Base-by-base conservation (phyloP, 2,888 invertebrate species). In the Stegophylla sp. region DNA sequence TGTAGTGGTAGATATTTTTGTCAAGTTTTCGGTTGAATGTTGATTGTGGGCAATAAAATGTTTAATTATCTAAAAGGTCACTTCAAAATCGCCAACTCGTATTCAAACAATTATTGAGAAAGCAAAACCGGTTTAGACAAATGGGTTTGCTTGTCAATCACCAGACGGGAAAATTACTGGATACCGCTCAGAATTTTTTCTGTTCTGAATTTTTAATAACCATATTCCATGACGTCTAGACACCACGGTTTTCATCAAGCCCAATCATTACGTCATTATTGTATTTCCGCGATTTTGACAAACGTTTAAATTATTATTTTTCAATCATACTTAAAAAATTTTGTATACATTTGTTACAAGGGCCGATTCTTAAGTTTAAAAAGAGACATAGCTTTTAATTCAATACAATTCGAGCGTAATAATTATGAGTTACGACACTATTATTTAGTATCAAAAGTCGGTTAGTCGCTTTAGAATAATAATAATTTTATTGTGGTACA, bases 101-200 rank as follows among this genome's bases (percentile, higher is more conserved):
- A 28, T 26, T 28, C 17, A 15, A 45, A 73, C 61, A 61, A 61
- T 48, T n/a, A n/a, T n/a, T n/a, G 73, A 73, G 73, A 73, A 73
- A 61, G 45, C 61, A 73, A 73, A 73, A 73, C 73, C 61, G 20
- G 73, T 61, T 61, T 26, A n/a, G 13, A 59, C 26, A 56, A 43
- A 61, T 61, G 20, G 61, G 61, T 45, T 61, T 48, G 61, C 26
- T 48, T 28, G 61, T 26, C 61, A 59, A 69, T 77, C 45, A 28
- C 43, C 23, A 69, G 77, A 69, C 69, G 45, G 34, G 77, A 69
- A 59, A 67, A 69, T 69, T 45, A 10, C 20, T n/a, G 10, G 67
- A 67, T 45, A 61, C 53, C 53, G 66, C 66, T 76, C 63, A 64
- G 43, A 77, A 77, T 67, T 77, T 56, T 66, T 77, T 67, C 66